Percentiles rank a stretch among this genome's conserved stretches.
phyloP scores from a whole-genome alignment of 2,888 invertebrate genomes.

The Synanthedon tipuliformis region DNA sequence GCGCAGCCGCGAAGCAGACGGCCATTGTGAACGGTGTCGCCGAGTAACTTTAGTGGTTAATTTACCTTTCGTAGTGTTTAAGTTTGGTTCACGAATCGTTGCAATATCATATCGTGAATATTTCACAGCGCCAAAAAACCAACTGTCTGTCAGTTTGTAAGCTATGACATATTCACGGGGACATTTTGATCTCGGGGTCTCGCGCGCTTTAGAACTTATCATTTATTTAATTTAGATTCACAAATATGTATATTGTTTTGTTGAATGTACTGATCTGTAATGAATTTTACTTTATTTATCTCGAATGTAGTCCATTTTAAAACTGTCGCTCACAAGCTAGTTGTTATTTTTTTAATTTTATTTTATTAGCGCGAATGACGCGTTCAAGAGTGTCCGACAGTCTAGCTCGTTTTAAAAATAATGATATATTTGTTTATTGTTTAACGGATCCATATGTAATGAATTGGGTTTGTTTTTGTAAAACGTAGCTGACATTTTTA shows the following conservation, averaged over 20 bases:
- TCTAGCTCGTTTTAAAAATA: background rate
- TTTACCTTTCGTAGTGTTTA: constrained; percentile 6
- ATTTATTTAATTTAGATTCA: constrained; percentile 34
- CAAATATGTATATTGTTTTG: constrained; percentile 42
- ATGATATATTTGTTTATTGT: background rate
- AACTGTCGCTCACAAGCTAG: constrained; percentile 35
- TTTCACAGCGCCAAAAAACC: constrained; percentile 49
- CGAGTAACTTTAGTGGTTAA: constrained; percentile 21
- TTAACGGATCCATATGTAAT: background rate
- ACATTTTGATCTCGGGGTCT: constrained; percentile 52
- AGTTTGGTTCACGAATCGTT: constrained; percentile 12
- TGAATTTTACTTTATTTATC: constrained; percentile 27
- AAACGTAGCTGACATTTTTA: constrained; percentile 4
- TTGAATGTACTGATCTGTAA: constrained; percentile 26
- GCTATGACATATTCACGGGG: constrained; percentile 57
- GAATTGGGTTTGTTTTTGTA: background rate
- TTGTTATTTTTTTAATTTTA: constrained; percentile 13
- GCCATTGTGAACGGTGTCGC: constrained; percentile 41
- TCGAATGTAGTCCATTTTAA: constrained; percentile 16
- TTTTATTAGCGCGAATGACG: background rate
- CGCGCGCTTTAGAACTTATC: constrained; percentile 31
- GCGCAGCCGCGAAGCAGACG: constrained; percentile 22
- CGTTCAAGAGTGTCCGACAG: background rate
- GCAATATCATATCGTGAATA: constrained; percentile 56
- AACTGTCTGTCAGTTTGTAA: constrained; percentile 25